Conservation (phyloP, 2,797 vertebrate genomes). For the Sitta carolinensis region DNA sequence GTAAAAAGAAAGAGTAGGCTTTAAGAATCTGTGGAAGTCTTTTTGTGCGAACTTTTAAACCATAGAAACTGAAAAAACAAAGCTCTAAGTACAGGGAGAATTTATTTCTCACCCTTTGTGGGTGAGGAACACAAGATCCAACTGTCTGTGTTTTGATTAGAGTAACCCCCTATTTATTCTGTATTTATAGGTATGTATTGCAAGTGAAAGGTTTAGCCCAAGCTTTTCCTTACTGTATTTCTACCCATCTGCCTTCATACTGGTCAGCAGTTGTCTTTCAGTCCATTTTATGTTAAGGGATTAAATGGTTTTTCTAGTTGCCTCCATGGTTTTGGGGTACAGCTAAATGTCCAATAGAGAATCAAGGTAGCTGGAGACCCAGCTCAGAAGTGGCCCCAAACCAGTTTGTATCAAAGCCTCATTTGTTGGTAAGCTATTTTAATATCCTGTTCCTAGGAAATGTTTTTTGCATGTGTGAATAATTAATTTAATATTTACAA, state of each 20-base stretch:
- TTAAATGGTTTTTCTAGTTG: not conserved
- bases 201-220: not conserved
- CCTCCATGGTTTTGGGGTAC: not conserved
- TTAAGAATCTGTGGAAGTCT: not conserved
- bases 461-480: not conserved
- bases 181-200: not conserved
- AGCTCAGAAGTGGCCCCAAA: not conserved
- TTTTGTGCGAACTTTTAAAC: not conserved
- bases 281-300: not conserved
- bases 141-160: not conserved
- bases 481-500: not conserved
- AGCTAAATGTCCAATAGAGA: not conserved
- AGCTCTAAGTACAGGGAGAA: not conserved
- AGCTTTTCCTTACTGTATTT: not conserved
- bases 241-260: not conserved
- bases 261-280: not conserved
- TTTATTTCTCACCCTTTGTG: not conserved
- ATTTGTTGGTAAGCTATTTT: not conserved
- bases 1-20: not conserved
- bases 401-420: constrained; percentile 1
- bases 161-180: not conserved
- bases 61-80: not conserved
- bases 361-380: not conserved
- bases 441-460: not conserved
- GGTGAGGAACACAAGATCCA: not conserved